Evolutionary conservation across 2,888 invertebrate species (phyloP).

Genomic region (Parnassius glacialis): DNA sequence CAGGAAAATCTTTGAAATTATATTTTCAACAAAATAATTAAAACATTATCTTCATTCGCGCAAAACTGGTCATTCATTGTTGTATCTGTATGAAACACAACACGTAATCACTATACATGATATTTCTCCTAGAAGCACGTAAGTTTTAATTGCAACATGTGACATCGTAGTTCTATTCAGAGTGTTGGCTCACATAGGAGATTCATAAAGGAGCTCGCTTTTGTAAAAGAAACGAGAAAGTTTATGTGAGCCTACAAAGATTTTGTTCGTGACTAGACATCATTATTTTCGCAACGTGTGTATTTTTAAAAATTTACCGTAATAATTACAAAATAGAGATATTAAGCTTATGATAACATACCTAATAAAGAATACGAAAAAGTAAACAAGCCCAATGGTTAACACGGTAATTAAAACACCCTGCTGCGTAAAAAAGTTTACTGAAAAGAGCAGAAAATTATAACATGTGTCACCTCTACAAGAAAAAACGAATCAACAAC

Average conservation of each 20-base stretch:
- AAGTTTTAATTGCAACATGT: constrained; percentile 62
- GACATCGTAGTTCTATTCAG: constrained; percentile 46
- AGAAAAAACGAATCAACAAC: too few relatives aligned
- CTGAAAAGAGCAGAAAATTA: too few relatives aligned
- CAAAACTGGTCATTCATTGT: not conserved
- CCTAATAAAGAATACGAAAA: too few relatives aligned
- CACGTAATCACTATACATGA: constrained; percentile 1
- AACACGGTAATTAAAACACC: too few relatives aligned
- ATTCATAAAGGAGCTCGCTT: constrained; percentile 52
- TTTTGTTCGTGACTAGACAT: constrained; percentile 34
- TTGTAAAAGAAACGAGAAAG: constrained; percentile 46
- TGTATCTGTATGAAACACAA: too few relatives aligned
- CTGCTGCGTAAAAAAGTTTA: too few relatives aligned
- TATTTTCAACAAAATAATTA: not conserved
- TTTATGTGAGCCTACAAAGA: constrained; percentile 49
- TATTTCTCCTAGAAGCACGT: constrained; percentile 32
- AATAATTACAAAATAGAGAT: too few relatives aligned
- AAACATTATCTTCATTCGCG: not conserved
- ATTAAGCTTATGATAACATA: too few relatives aligned
- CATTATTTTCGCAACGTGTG: constrained; percentile 30
- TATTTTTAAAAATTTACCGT: not conserved
- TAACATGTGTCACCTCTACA: too few relatives aligned
- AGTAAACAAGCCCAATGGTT: too few relatives aligned
- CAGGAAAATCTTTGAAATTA: not conserved
- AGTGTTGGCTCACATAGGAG: constrained; percentile 38